Evolutionary conservation across 1,140 invertebrate genomes (phyloP), one percentile per base, ranked within the genome.

Genomic region (Kradibia gibbosae): DNA sequence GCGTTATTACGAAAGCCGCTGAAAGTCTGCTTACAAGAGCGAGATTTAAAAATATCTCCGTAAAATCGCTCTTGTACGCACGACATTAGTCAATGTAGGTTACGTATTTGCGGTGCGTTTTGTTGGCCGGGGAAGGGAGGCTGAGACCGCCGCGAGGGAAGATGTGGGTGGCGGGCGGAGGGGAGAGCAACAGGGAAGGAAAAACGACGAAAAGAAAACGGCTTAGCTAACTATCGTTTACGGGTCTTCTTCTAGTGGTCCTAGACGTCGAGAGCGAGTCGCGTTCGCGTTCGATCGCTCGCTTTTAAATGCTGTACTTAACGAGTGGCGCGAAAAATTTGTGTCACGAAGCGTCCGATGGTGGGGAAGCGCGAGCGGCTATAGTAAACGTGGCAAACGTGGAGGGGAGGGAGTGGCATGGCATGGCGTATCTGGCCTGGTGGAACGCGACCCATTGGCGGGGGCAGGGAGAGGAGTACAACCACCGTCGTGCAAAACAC

Each of bases 221-320:
- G 65, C 77, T 50, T 72, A 71, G 72, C 48, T 72, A 79, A 72
- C 77, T 65, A 79, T 42, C 60, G 77, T 34, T 22, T 53, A 34
- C 60, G n/a, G 62, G 25, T 39, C 48, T 74, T 57, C 4, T 36
- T 3, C 31, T n/a, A n/a, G 31, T 10, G 31, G 4, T 20, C 13
- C 0, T 39, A n/a, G 1, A 4, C 10, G 2, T 67, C 34, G 11
- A 13, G 31, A 31, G 31, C 31, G 62, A 34, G 17, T 34, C 20
- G 34, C 20, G 25, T 22, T 1, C 34, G 22, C 25, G 76, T 77
- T 48, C 75, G 34, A 65, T 77, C 60, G 28, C 28, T 65, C 42
- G 60, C 42, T 48, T 53, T 53, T 36, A 25, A 77, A 77, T 39
- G 11, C 42, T 50, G 75, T 60, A 67, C 7, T 65, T 67, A 50